These are phyloP conservation scores for Ictalurus punctatus DNA, from an alignment of 2,113 vertebrate genomes.

Conservation along the genomic window DNA sequence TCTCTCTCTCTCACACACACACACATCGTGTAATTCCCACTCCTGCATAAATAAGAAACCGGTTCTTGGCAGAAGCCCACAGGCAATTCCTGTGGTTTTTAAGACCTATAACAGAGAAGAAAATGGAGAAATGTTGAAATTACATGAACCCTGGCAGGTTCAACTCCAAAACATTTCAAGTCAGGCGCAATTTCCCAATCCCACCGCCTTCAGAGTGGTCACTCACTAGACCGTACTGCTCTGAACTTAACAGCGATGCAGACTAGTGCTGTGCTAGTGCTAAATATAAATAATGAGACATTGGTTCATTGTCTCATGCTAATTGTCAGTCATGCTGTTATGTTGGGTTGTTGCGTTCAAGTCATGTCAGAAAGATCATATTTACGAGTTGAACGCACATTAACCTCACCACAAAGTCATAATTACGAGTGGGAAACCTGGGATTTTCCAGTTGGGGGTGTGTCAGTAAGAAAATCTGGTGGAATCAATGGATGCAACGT, in stretches of 20 bases:
- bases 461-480: no score
- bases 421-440: no score
- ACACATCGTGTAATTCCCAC: constrained; percentile 73
- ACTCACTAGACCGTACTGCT: constrained; percentile 14
- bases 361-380: no score
- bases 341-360: not conserved
- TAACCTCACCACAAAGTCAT: no score
- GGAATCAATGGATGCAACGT: no score
- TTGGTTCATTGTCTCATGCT: constrained; percentile 10
- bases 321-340: not conserved
- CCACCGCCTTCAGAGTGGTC: constrained; percentile 28
- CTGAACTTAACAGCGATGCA: not conserved
- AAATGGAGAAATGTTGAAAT: constrained; percentile 75
- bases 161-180: constrained; percentile 66
- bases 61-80: constrained; percentile 76
- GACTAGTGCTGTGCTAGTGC: not conserved
- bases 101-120: constrained; percentile 71
- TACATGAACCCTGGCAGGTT: constrained; percentile 60
- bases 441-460: no score
- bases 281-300: not conserved
- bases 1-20: not conserved
- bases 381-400: no score
- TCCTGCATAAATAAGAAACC: constrained; percentile 82
- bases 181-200: constrained; percentile 57
- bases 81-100: constrained; percentile 80